Conservation (phyloP, 2,113 vertebrate genomes). For the Recurvirostra avosetta region DNA sequence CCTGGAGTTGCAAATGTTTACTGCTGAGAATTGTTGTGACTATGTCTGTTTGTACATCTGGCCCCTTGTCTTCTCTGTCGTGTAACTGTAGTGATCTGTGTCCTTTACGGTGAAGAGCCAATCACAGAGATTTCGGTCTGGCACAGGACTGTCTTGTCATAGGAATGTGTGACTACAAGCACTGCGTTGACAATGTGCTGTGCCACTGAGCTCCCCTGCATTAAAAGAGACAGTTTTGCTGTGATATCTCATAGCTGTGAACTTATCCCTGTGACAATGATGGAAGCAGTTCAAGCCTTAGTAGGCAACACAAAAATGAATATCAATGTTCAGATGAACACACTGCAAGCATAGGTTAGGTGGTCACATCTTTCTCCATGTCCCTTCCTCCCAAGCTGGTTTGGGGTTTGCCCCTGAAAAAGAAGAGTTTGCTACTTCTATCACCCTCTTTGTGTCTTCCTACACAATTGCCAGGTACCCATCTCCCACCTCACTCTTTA, state of each 20-base stretch:
- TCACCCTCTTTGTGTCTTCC: background rate
- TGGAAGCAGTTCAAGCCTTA: background rate
- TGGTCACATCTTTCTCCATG: background rate
- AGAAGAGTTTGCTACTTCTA: background rate
- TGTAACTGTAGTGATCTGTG: background rate
- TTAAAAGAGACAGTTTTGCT: background rate
- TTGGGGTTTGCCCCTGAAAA: background rate
- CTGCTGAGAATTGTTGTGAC: background rate
- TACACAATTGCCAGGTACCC: background rate
- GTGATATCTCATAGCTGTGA: background rate
- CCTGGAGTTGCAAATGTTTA: fast-evolving
- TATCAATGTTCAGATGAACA: background rate
- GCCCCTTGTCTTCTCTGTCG: fast-evolving
- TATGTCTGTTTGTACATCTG: background rate
- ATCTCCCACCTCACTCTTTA: background rate
- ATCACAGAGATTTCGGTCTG: background rate
- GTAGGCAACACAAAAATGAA: background rate
- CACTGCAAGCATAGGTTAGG: background rate
- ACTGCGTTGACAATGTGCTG: background rate
- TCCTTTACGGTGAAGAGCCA: background rate
- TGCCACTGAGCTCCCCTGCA: background rate
- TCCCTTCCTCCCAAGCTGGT: background rate
- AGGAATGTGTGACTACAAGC: background rate
- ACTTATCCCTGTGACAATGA: background rate
- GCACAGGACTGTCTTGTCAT: background rate